These are phyloP conservation scores for Arvicanthis niloticus DNA, from an alignment of 2,113 vertebrate species.

Conservation along the genomic window DNA sequence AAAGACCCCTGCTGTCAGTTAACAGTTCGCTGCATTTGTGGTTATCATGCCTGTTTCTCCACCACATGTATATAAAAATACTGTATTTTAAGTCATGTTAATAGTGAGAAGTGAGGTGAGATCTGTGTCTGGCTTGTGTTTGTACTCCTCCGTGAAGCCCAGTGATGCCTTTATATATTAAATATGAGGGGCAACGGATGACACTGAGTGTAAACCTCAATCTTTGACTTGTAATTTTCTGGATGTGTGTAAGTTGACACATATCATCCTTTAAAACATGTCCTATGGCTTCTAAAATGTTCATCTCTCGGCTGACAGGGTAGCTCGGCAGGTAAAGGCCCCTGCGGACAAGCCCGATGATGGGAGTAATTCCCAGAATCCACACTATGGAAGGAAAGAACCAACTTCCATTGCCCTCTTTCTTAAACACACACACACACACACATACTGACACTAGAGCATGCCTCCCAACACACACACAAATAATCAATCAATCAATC, in stretches of 20 bases:
- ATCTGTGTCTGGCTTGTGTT: constrained; percentile 14
- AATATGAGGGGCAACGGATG: background rate
- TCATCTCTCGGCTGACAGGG: background rate
- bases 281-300: constrained; percentile 36
- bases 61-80: background rate
- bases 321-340: background rate
- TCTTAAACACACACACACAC: background rate
- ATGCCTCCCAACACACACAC: background rate
- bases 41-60: background rate
- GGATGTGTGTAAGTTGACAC: constrained; percentile 8
- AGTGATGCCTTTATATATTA: background rate
- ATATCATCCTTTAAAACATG: constrained; percentile 15
- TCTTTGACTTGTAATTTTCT: constrained; percentile 4
- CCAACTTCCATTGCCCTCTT: background rate
- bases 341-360: background rate
- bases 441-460: background rate
- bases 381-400: background rate
- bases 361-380: background rate
- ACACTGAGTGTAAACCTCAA: background rate
- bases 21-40: background rate
- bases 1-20: background rate
- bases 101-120: background rate
- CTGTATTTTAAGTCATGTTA: constrained; percentile 18
- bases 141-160: background rate
- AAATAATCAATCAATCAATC: background rate